phyloP scores from a whole-genome alignment of 2,797 vertebrate species.

The Phoxinus dragarum region DNA sequence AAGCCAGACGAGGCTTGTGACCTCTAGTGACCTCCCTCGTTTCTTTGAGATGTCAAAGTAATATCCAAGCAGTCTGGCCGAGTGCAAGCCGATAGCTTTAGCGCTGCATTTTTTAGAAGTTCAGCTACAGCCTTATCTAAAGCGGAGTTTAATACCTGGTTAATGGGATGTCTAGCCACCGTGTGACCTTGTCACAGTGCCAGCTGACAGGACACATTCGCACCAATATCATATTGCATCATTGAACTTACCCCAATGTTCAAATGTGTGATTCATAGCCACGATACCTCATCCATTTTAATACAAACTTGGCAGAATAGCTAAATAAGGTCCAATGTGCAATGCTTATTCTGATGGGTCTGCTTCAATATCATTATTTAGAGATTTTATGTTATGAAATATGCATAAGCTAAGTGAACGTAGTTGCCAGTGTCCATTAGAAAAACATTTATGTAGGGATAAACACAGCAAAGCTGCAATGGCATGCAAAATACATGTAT shows the following conservation, averaged over 20 bases:
- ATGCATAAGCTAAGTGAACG: not conserved
- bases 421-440: not conserved
- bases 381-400: conserved; percentile 5
- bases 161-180: conserved; percentile 80
- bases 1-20: conserved; percentile 79
- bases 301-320: not conserved
- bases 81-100: conserved; percentile 73
- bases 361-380: not conserved
- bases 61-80: conserved; percentile 66
- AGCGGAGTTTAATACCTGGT: conserved; percentile 81
- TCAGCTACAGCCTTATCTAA: conserved; percentile 67
- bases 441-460: not conserved
- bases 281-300: conserved; percentile 19
- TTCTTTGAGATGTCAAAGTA: conserved; percentile 76
- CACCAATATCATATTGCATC: conserved; percentile 61
- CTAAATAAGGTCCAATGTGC: not conserved
- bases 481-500: not conserved
- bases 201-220: conserved; percentile 70
- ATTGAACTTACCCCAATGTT: conserved; percentile 14
- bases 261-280: not conserved
- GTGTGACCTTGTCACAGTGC: conserved; percentile 62
- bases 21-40: conserved; percentile 73
- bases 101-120: conserved; percentile 74
- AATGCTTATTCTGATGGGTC: not conserved
- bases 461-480: not conserved